Base-by-base conservation (phyloP, 2,888 invertebrate genomes). In the Apantesis nais region DNA sequence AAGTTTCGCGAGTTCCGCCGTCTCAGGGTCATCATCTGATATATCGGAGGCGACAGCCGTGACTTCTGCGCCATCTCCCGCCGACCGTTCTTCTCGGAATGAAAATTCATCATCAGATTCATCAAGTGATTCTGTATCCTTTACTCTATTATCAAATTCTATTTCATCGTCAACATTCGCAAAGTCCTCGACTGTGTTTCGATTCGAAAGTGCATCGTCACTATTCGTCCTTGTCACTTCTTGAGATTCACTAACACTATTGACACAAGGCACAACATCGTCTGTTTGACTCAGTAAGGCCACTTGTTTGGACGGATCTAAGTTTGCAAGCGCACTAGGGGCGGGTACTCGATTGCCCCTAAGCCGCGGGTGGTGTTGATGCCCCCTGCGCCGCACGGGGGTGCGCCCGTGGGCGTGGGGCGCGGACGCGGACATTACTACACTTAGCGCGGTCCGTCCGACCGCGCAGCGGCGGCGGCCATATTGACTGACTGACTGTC, bases 1-100 rank as follows among this genome's bases (percentile, higher is more conserved):
- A 75, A 99, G 95, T 88, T 97, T 97, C 19, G 98, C 97, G 83
- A 98, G 96, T 90, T 98, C 98, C 72, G 97, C 97, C 19, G 97
- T 96, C 90, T 98, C 98, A 60, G 96, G 97, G 88, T 98, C 98
- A 82, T 97, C 97, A 87, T 97, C 97, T 64, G 91, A 88, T 82
- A 88, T 86, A 80, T 94, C 94, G 67, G 90, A 88, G 70, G 87
- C 78, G 68, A 86, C 80, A 78, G 86, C 86, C 71, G 88, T 84
- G 75, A 90, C 88, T 85, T 95, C 95, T 61, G 93, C 94, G n/a
- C 94, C 95, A 78, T 94, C 92, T 74, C 90, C 95, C 71, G 93
- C 92, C 68, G 92, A 92, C 71, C 93, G 89, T 85, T 92, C 94
- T 81, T 94, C 93, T 82, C 85, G 90, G 78, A 91, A 91, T 71